Base-by-base conservation (phyloP, 2,888 invertebrate genomes). In the Cosmopolites sordidus region DNA sequence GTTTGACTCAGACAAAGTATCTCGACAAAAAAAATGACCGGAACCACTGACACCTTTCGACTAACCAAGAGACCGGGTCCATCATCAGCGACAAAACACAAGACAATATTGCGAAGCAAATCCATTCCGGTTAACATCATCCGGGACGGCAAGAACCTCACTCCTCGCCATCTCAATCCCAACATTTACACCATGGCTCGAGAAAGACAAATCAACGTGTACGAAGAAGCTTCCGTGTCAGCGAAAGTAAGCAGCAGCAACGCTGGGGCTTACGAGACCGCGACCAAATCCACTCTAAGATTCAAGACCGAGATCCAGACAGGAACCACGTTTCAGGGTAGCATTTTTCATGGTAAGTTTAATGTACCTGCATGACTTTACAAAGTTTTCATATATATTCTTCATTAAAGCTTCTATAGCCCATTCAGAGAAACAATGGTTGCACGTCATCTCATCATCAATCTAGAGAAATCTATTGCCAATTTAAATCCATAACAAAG, bases 151-250 rank as follows among this genome's bases (percentile, higher is more conserved):
- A 56, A 66, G 14, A 75, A 78, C 58, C 68, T 76, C 2, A 78
- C 78, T 0, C 78, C 78, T 1, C 73, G 73, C 53, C 64, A 68
- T 11, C 62, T 78, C 22, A 66, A 65, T 30, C 73, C 75, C 12
- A 62, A 69, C 9, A 44, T 64, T 0, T 74, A 67, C 51, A 58
- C 65, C n/a, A 55, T 58, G 8, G 65, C 69, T 16, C 69, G 67
- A 17, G 75, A 76, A 30, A 64, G 69, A 17, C 71, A 68, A 51
- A 50, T 66, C 15, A 64, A 62, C 43, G 52, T 59, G n/a, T 60
- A 52, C 39, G 63, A 64, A 6, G 57, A 61, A 12, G 46, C 42
- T 38, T 48, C 40, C 42, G 46, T 38, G 27, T 4, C 11, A 49
- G 38, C 14, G 47, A 43, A 33, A 55, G 43, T 16, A 39, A 43